Evolutionary conservation across 2,797 vertebrate genomes (phyloP).

Genomic region (Meda fulgida): DNA sequence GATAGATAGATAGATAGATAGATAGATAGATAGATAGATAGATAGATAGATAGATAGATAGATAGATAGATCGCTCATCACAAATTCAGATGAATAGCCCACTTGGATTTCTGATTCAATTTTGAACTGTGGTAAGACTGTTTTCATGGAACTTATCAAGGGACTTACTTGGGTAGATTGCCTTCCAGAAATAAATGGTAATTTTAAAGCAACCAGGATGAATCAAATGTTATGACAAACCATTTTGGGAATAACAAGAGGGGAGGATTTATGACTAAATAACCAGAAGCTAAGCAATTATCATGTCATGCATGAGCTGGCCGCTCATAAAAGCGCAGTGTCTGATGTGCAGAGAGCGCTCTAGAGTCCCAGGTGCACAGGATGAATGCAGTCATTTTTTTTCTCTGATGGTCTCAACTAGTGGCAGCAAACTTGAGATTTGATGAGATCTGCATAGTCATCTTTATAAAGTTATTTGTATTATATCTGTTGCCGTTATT

Average conservation of each 20-base stretch:
- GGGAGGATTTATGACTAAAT: slow-evolving; percentile 49
- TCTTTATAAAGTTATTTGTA: slow-evolving; percentile 28
- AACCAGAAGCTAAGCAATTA: slow-evolving; percentile 58
- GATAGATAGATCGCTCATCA: too few relatives aligned
- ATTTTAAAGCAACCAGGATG: slow-evolving; percentile 75
- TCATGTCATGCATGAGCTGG: slow-evolving; percentile 52
- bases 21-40: too few relatives aligned
- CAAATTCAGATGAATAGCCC: too few relatives aligned
- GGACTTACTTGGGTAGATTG: slow-evolving; percentile 72
- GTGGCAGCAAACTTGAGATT: not conserved
- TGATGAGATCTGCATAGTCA: slow-evolving; percentile 14
- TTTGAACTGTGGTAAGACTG: slow-evolving; percentile 63
- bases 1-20: too few relatives aligned
- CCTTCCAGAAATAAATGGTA: slow-evolving; percentile 69
- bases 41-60: too few relatives aligned
- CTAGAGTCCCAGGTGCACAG: slow-evolving; percentile 9
- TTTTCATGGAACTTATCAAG: slow-evolving; percentile 71
- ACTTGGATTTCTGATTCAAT: slow-evolving; percentile 58
- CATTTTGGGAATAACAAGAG: slow-evolving; percentile 55
- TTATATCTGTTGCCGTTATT: not conserved
- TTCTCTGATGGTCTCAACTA: slow-evolving; percentile 1
- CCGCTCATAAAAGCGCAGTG: not conserved
- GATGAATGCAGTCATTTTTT: not conserved
- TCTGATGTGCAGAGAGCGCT: slow-evolving; percentile 32
- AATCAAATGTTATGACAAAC: slow-evolving; percentile 63